Evolutionary conservation across 2,797 vertebrate genomes (phyloP), one percentile per base, ranked within the genome.

Genomic region (Eutrigla gurnardus): DNA sequence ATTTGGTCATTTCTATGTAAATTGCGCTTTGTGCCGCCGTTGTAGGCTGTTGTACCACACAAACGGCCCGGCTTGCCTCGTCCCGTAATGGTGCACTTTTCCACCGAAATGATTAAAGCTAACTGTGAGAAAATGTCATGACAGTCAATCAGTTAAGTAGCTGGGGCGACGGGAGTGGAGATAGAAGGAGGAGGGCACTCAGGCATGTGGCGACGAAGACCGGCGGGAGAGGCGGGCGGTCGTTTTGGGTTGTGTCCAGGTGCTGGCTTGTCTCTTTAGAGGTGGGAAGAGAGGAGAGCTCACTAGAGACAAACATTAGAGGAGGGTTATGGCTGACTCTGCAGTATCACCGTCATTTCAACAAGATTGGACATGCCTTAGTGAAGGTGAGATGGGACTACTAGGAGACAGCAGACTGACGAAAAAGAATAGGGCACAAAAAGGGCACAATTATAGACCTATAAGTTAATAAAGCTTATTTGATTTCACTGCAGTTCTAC

Each of bases 1-100:
- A 94, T 93, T 89, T 82, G 84, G 86, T 87, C 71, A 93, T 94
- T 94, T 93, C 88, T 91, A 94, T 94, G 93, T 93, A 93, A 94
- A 94, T 93, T 90, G 79, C 25, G 47, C 86, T 89, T 88, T 88
- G 75, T 88, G 81, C 82, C 36, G 39, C 78, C 74, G 67, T 84
- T 53, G 75, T 70, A 66, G 65, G 78, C 73, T 65, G 79, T 86
- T 88, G 77, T 87, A 82, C 69, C 73, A 59, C 78, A 65, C 80
- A 87, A 87, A 88, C 61, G 75, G 70, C 65, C 63, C 3, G 4
- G 73, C 79, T 81, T 70, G 77, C 70, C 81, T 73, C 32, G 46
- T 66, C 72, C 73, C 35, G 58, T 84, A 84, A 87, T 83, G 57
- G 80, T 25, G 63, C 69, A n/a, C 75, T 32, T 73, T 78, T 82